Evolutionary conservation across 2,797 vertebrate species (phyloP), one percentile per base, ranked within the genome.

Genomic region (Apodemus agrarius): DNA sequence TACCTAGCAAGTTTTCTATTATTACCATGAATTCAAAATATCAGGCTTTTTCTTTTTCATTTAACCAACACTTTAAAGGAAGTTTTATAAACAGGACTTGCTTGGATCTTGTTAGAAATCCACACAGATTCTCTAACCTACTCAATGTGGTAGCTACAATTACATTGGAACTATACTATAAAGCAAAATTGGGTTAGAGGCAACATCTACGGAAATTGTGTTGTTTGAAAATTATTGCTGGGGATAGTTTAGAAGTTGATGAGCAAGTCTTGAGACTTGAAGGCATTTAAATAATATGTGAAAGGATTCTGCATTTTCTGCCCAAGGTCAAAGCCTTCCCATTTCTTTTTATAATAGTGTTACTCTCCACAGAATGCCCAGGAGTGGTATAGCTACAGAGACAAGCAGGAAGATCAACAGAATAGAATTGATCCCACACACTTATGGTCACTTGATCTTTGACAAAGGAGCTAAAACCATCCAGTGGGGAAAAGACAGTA

Each of bases 1-100:
- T 92, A 95, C 81, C 84, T 83, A 89, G 95, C 57, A 93, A 94
- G 97, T 97, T 97, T 97, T 95, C 90, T 95, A 96, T 94, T 97
- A 97, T 96, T 96, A 78, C 90, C 52, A 97, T 92, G 94, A 94
- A 97, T 97, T 97, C 78, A 92, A 96, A 96, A 92, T 93, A 94
- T 61, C 37, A 83, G 12, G 43, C 9, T 93, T 97, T 97, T 96
- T 74, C 75, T 89, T 95, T 89, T 96, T 91, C 74, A 93, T 94
- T 94, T 89, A 96, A 86, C 40, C 95, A 87, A 87, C 78, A 96
- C n/a, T 96, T 95, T 94, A 96, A 95, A 97, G 34, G 61, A 46
- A 13, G 40, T 92, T 40, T n/a, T 83, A 72, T 31, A 81, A 67
- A 80, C 6, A 79, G 9, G 26, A 81, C 87, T 91, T 95, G 43